Conservation (phyloP, 2,797 vertebrate genomes). For the Todus mexicanus region DNA sequence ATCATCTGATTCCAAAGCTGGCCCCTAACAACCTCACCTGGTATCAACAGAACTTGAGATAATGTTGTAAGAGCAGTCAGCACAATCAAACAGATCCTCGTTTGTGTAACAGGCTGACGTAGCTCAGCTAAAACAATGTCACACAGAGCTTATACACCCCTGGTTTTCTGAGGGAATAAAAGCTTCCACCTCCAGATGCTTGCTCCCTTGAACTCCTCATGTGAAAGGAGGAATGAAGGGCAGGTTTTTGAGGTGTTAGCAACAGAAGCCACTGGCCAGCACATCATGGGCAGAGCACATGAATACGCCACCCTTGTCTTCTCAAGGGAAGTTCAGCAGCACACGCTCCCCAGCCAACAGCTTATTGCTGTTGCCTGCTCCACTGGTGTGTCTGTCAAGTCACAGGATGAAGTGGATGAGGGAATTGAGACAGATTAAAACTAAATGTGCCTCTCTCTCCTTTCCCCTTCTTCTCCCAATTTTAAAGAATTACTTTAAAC, state of each 20-base stretch:
- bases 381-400: accelerated
- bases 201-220: not conserved
- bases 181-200: not conserved
- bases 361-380: not conserved
- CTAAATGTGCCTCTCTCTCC: not conserved
- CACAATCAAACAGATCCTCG: not conserved
- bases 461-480: not conserved
- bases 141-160: not conserved
- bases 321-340: not conserved
- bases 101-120: not conserved
- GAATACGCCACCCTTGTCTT: not conserved
- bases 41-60: not conserved
- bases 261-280: not conserved
- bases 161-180: not conserved
- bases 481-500: not conserved
- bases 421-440: not conserved
- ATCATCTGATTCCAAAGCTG: not conserved
- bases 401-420: not conserved
- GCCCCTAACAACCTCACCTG: not conserved
- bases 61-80: not conserved
- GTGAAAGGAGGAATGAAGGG: not conserved
- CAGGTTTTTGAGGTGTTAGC: not conserved
- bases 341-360: not conserved
- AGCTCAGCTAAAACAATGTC: not conserved
- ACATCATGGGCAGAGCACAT: accelerated